Base-by-base conservation (phyloP, 2,113 vertebrate genomes). In the Microcebus ravelobensis region DNA sequence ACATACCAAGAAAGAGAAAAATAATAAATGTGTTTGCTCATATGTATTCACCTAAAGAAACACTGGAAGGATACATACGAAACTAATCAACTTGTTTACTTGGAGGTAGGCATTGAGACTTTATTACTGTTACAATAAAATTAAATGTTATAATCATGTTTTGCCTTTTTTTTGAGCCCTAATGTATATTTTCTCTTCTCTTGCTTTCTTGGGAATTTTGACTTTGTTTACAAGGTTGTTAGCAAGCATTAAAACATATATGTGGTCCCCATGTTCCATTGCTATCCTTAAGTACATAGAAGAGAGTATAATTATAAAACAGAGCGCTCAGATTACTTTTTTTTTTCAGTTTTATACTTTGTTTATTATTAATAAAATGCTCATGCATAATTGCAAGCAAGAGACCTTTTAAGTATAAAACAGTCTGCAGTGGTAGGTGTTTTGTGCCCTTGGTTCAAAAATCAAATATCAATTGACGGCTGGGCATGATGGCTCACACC, bases 291-390 rank as follows among this genome's bases (percentile, higher is more conserved):
- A 71, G 25, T 82, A 50, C 8, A 17, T 20, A 82, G 55, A 67
- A 67, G n/a, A 74, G 31, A 74, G 8, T 79, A 27, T 81, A 82
- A 79, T 89, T 91, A 68, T 59, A 61, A 65, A 79, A 61, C 59
- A 84, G 67, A 87, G 84, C 73, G 45, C 71, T 83, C 55, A 90
- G 59, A 68, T 27, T 92, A 14, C 34, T 48, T 55, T 57, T 45
- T 45, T 48, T 48, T 21, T 36, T 80, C 8, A 17, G 17, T 70
- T 91, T 48, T 61, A 34, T n/a, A 17, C 12, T 59, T 74, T 91
- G 25, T 74, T 96, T 71, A 77, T 87, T 81, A 18, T 83, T 29
- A 92, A 94, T 93, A 91, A 93, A 94, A 83, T 65, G 10, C 27
- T 86, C 13, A 45, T 36, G 45, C 9, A 31, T 68, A 87, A 81